These are phyloP conservation scores for Falco punctatus DNA, from an alignment of 2,113 vertebrate genomes.

Conservation along the genomic window DNA sequence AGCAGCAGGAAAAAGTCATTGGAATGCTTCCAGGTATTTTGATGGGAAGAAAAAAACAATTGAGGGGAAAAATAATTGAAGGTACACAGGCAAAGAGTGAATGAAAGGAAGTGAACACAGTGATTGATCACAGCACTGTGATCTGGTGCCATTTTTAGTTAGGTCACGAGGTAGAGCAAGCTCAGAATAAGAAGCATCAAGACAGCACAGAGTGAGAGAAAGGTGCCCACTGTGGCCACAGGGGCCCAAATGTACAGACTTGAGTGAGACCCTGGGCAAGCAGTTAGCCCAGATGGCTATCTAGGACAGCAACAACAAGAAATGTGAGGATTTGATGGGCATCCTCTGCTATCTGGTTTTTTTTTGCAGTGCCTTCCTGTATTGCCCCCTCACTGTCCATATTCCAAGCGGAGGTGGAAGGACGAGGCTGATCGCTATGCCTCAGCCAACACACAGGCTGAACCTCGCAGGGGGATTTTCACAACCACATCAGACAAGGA, in stretches of 20 bases:
- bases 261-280: background rate
- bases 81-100: background rate
- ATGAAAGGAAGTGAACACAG: background rate
- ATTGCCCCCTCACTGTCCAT: background rate
- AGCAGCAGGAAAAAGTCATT: background rate
- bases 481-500: background rate
- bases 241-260: background rate
- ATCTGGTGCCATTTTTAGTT: background rate
- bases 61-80: background rate
- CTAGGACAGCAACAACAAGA: background rate
- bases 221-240: background rate
- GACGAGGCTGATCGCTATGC: background rate
- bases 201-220: background rate
- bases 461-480: background rate
- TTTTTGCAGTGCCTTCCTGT: background rate
- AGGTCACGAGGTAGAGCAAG: background rate
- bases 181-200: background rate
- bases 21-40: background rate
- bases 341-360: background rate
- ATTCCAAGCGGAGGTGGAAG: background rate
- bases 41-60: background rate
- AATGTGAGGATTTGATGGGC: background rate
- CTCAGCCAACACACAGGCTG: background rate
- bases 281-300: background rate
- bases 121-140: background rate